These are phyloP conservation scores for Carlito syrichta DNA, from an alignment of 2,113 vertebrate genomes.

Conservation along the genomic window DNA sequence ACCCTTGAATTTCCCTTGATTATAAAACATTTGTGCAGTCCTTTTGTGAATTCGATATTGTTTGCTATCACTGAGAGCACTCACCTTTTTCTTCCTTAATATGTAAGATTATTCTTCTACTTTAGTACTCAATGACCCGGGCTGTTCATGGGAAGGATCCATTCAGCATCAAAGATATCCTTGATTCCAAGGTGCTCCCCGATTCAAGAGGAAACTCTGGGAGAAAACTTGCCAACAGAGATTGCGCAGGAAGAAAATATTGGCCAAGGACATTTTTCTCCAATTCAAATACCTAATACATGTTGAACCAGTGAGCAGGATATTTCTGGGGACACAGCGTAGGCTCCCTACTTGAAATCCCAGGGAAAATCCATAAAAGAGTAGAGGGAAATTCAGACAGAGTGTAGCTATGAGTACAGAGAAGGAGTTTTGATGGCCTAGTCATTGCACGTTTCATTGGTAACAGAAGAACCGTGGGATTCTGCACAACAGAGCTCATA, in stretches of 20 bases:
- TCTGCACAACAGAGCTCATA: background rate
- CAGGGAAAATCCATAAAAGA: slow-evolving; percentile 1
- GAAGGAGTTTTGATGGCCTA: background rate
- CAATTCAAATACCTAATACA: background rate
- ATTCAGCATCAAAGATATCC: background rate
- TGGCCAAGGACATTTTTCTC: background rate
- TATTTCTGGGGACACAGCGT: background rate
- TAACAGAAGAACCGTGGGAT: background rate
- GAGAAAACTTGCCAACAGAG: background rate
- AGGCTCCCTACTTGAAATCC: background rate
- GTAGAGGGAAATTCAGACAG: background rate
- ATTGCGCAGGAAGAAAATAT: background rate
- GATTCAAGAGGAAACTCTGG: background rate
- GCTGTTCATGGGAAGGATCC: background rate
- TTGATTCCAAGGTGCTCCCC: background rate
- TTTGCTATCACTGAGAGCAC: background rate
- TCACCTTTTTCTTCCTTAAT: background rate
- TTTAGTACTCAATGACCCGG: background rate
- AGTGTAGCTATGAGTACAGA: background rate
- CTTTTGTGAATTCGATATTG: background rate
- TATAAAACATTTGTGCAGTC: background rate
- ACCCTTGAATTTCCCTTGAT: background rate
- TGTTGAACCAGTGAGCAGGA: background rate
- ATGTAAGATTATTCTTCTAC: background rate
- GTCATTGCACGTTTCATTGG: background rate